These are phyloP conservation scores for Andrena bicolor DNA, from an alignment of 2,888 invertebrate genomes.

Conservation along the genomic window DNA sequence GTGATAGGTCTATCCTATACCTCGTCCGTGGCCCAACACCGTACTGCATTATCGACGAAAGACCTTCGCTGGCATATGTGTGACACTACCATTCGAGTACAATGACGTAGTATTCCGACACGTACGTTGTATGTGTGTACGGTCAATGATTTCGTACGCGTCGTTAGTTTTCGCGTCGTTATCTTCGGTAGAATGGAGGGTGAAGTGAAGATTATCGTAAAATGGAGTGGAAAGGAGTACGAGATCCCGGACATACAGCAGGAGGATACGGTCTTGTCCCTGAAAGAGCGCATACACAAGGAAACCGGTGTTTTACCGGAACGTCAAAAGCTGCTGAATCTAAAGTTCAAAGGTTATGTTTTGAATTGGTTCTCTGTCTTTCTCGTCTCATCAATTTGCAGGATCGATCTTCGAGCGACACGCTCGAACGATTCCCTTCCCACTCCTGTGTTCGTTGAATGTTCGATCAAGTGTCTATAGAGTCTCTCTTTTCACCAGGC, in stretches of 20 bases:
- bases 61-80: not conserved
- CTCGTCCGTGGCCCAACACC: too few species aligned
- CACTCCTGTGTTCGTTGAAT: not conserved
- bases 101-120: constrained; percentile 6
- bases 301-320: constrained; percentile 96
- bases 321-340: constrained; percentile 96
- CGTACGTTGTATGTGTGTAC: not conserved
- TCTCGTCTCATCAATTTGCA: not conserved
- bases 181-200: constrained; percentile 70
- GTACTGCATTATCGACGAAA: constrained; percentile 1
- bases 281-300: constrained; percentile 94
- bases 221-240: constrained; percentile 97
- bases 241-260: constrained; percentile 91
- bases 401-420: too few species aligned
- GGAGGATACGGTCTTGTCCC: constrained; percentile 92
- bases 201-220: constrained; percentile 89
- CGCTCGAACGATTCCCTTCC: not conserved
- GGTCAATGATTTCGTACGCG: constrained; percentile 23
- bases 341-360: constrained; percentile 94
- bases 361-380: constrained; percentile 55
- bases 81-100: not conserved
- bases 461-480: constrained; percentile 49
- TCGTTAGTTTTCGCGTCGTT: constrained; percentile 49
- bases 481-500: constrained; percentile 86
- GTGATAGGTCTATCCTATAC: too few species aligned